Evolutionary conservation across 2,113 vertebrate genomes (phyloP).

Genomic region (Tragelaphus scriptus): DNA sequence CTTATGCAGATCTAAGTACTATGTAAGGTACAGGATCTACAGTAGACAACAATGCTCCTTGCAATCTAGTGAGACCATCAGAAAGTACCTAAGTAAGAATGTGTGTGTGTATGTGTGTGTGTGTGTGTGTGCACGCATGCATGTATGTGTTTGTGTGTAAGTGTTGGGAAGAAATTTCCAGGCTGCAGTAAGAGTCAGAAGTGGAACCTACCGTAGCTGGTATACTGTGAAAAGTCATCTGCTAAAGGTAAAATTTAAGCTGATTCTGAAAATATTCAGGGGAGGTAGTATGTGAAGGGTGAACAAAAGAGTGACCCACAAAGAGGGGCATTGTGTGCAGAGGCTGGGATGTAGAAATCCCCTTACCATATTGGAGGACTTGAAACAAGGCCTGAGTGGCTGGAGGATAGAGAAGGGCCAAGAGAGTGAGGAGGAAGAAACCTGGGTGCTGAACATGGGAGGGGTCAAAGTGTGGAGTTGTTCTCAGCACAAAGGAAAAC

Average conservation of each 20-base stretch:
- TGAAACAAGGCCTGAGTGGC: background rate
- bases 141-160: background rate
- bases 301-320: too few species aligned
- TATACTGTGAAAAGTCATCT: background rate
- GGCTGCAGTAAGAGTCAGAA: background rate
- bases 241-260: background rate
- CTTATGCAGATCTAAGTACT: background rate
- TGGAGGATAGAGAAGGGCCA: background rate
- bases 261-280: background rate
- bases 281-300: background rate
- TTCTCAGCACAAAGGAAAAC: background rate
- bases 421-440: background rate
- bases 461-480: too few species aligned
- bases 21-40: background rate
- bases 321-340: background rate
- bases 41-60: background rate
- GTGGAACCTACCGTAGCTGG: background rate
- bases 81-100: background rate
- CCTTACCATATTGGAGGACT: background rate
- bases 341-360: background rate
- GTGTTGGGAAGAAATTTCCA: background rate
- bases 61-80: background rate
- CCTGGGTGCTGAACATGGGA: fast-evolving
- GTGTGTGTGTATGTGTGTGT: too few species aligned
- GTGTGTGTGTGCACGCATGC: background rate